Evolutionary conservation across 2,888 invertebrate species (phyloP).

Genomic region (Thalpophila matura): DNA sequence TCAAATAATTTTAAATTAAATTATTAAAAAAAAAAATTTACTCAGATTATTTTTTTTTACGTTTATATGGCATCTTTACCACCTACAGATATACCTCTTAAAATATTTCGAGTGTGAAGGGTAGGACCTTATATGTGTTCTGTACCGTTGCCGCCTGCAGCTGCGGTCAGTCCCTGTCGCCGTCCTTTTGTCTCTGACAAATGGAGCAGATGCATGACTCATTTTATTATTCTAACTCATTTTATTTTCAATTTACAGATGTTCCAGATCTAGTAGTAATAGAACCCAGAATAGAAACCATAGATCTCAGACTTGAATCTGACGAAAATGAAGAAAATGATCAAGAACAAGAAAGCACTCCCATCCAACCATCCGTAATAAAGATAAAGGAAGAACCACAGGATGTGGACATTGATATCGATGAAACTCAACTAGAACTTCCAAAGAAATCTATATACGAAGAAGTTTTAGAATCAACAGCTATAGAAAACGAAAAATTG

Average conservation of each 20-base stretch:
- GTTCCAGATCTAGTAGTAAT: slow-evolving; percentile 56
- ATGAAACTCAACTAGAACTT: slow-evolving; percentile 12
- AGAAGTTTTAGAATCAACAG: slow-evolving; percentile 36
- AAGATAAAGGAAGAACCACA: slow-evolving; percentile 61
- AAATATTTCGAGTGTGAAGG: too few species aligned
- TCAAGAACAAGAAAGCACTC: background rate
- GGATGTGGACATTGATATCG: slow-evolving; percentile 20
- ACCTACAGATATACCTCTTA: too few species aligned
- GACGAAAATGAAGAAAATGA: slow-evolving; percentile 65
- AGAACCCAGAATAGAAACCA: slow-evolving; percentile 80
- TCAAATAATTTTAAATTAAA: too few species aligned
- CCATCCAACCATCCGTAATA: slow-evolving; percentile 31
- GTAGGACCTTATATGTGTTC: too few species aligned
- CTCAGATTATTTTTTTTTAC: too few species aligned
- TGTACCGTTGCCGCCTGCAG: too few species aligned
- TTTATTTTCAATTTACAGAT: slow-evolving; percentile 20
- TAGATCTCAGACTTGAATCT: slow-evolving; percentile 73
- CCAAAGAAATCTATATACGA: slow-evolving; percentile 51
- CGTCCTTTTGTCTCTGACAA: background rate
- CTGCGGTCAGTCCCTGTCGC: too few species aligned
- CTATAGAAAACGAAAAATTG: slow-evolving; percentile 42
- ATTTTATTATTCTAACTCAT: background rate
- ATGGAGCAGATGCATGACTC: too few species aligned
- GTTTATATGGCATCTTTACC: too few species aligned
- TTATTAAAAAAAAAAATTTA: too few species aligned